Base-by-base conservation (phyloP, 2,888 invertebrate genomes). In the Drosophila demipolita region DNA sequence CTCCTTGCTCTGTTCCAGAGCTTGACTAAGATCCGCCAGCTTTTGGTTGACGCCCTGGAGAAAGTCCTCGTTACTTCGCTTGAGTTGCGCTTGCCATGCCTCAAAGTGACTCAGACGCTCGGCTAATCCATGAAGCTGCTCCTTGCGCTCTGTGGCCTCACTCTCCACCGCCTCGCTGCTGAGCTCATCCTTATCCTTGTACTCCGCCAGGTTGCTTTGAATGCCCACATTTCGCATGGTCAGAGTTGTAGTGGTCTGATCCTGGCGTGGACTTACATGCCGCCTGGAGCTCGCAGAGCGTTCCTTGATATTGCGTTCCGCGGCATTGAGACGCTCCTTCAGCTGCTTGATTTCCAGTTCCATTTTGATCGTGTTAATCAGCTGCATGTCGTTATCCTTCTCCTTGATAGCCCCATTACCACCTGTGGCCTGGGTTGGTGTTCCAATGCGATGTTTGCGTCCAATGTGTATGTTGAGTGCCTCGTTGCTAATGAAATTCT, bases 281-380 rank as follows among this genome's bases (percentile, higher is more conserved):
- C 64, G 68, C 2, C 66, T 76, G 1, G 63, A 55, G 5, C 63
- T 71, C 2, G 61, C 66, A 40, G 66, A 82, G 29, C 90, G 83
- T 23, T 91, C 89, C 61, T 87, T 92, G 61, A 95, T 94, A 11
- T 94, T 93, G 69, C 94, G 94, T 81, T 95, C 95, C 0, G 95
- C 94, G 52, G 93, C 93, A 89, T 95, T 95, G 1, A 95, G 89
- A 29, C 95, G 93, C 77, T 95, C 95, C 83, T 95, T 95, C 11
- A 95, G 87, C 42, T 94, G 94, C 84, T 95, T 95, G 45, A 95
- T 95, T 90, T 95, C 95, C 52, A 94, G 92, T 64, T 95, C 94
- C 66, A 96, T 91, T 90, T 95, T 95, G 49, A 95, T 94, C 2
- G 95, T 95, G 89, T 95, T 95, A 12, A 93, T 94, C 75, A 94